Conservation (phyloP, 2,888 invertebrate species). For the Acleris sparsana region DNA sequence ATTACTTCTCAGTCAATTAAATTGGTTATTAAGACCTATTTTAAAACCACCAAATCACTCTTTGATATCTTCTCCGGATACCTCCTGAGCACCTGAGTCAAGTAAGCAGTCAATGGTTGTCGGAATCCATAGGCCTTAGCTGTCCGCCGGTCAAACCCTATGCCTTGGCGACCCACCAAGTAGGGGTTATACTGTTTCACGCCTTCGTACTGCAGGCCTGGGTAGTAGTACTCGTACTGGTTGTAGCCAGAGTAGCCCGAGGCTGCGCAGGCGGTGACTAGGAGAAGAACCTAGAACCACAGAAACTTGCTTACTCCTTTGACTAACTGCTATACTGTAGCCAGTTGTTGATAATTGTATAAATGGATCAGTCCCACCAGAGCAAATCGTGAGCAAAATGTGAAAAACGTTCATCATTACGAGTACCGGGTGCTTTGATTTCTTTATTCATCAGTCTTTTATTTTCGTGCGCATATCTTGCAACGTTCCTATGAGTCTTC, state of each 20-base stretch:
- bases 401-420: too few relatives aligned
- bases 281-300: constrained; percentile 8
- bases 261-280: constrained; percentile 10
- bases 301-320: not conserved
- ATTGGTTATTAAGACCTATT: too few relatives aligned
- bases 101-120: constrained; percentile 5
- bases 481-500: too few relatives aligned
- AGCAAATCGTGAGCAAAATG: too few relatives aligned
- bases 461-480: too few relatives aligned
- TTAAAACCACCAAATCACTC: not conserved
- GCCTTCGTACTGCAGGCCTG: not conserved
- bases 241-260: not conserved
- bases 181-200: not conserved
- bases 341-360: not conserved
- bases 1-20: too few relatives aligned
- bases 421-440: too few relatives aligned
- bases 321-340: not conserved
- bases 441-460: too few relatives aligned
- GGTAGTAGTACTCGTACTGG: not conserved
- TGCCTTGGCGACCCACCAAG: constrained; percentile 19
- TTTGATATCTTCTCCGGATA: constrained; percentile 7
- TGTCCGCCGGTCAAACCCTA: constrained; percentile 16
- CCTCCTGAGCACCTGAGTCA: constrained; percentile 17
- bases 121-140: constrained; percentile 22
- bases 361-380: too few relatives aligned